phyloP scores from a whole-genome alignment of 2,888 invertebrate species.

The Aphelenchoides bicaudatus region DNA sequence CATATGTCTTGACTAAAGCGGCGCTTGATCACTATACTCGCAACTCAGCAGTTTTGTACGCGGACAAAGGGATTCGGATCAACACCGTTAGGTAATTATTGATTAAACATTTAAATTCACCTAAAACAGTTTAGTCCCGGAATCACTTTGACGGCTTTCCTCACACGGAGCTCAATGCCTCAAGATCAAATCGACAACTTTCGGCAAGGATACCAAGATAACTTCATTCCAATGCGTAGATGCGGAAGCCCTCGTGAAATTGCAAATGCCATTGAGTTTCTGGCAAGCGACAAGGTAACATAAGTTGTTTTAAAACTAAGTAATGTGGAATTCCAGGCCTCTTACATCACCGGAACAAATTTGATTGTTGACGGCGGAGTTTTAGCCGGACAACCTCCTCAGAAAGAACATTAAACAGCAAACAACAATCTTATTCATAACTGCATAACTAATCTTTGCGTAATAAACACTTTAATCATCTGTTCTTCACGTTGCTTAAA shows the following conservation, averaged over 20 bases:
- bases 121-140: slow-evolving; percentile 9
- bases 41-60: slow-evolving; percentile 18
- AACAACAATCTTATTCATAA: too few species aligned
- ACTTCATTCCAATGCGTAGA: background rate
- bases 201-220: background rate
- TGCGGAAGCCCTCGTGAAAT: background rate
- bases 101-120: background rate
- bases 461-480: too few species aligned
- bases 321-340: too few species aligned
- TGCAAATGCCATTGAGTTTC: slow-evolving; percentile 6
- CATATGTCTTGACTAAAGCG: background rate
- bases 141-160: background rate
- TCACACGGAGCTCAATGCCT: background rate
- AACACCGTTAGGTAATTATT: slow-evolving; percentile 19
- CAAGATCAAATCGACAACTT: background rate
- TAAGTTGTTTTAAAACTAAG: too few species aligned
- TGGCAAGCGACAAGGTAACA: background rate
- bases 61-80: slow-evolving; percentile 20
- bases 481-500: too few species aligned
- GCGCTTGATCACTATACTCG: slow-evolving; percentile 19
- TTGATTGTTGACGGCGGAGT: background rate
- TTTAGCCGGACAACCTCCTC: background rate
- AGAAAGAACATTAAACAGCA: too few species aligned
- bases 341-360: slow-evolving; percentile 7
- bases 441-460: too few species aligned